phyloP scores from a whole-genome alignment of 1,140 invertebrate genomes.

The Caerostris darwini region DNA sequence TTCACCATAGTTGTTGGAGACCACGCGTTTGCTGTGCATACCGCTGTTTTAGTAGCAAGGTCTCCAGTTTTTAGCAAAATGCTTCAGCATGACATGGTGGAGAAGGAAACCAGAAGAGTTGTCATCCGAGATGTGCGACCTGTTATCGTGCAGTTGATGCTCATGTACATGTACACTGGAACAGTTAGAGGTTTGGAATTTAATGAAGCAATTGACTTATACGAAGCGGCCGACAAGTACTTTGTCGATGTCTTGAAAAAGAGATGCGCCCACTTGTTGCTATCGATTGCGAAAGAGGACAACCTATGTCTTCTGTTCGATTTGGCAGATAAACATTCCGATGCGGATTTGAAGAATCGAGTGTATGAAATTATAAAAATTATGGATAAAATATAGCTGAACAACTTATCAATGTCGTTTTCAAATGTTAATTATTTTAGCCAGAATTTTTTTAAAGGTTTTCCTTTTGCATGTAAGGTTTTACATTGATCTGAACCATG shows the following conservation, averaged over 20 bases:
- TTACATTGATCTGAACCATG: too few species aligned
- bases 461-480: too few species aligned
- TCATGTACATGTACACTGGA: background rate
- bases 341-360: background rate
- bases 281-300: background rate
- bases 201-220: background rate
- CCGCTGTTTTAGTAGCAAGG: constrained; percentile 96
- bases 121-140: constrained; percentile 1
- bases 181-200: background rate
- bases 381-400: too few species aligned
- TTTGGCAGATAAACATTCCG: background rate
- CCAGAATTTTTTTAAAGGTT: too few species aligned
- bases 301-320: background rate
- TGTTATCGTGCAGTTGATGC: background rate
- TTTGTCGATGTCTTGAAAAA: background rate
- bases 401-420: too few species aligned
- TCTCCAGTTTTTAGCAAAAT: constrained; percentile 97
- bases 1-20: background rate
- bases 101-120: constrained; percentile 83
- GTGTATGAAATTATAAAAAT: background rate
- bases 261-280: background rate
- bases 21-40: constrained; percentile 89
- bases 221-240: constrained; percentile 9
- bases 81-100: constrained; percentile 99
- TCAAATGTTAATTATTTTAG: too few species aligned